Evolutionary conservation across 2,797 vertebrate species (phyloP).

Genomic region (Peromyscus eremicus): DNA sequence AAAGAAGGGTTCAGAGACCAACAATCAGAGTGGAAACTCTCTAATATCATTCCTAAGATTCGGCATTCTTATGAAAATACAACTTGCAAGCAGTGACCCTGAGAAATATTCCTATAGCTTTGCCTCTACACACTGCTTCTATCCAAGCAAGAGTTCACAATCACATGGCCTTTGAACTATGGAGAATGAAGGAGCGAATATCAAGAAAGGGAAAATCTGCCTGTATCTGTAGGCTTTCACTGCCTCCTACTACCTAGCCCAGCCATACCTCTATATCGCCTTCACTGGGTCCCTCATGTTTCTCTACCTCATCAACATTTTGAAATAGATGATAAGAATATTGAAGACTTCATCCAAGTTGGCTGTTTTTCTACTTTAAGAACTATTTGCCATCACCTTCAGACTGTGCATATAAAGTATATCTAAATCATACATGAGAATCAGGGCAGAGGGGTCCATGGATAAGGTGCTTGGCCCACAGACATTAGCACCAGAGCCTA

Average conservation of each 20-base stretch:
- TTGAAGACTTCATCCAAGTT: neutral
- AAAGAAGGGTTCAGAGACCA: neutral
- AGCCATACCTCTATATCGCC: neutral
- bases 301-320: neutral
- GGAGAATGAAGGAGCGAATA: neutral
- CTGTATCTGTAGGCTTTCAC: neutral
- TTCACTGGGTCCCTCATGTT: neutral
- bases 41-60: neutral
- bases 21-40: neutral
- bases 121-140: neutral
- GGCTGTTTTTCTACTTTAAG: neutral
- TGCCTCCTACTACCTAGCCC: neutral
- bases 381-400: neutral
- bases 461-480: neutral
- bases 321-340: neutral
- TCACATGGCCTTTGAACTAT: neutral
- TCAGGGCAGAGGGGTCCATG: neutral
- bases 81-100: neutral
- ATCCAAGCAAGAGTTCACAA: neutral
- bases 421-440: neutral
- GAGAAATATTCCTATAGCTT: neutral
- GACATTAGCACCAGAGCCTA: neutral
- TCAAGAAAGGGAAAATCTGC: neutral
- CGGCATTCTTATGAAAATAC: neutral
- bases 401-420: neutral